Evolutionary conservation across 2,888 invertebrate genomes (phyloP).

Genomic region (Drosophila leonis): DNA sequence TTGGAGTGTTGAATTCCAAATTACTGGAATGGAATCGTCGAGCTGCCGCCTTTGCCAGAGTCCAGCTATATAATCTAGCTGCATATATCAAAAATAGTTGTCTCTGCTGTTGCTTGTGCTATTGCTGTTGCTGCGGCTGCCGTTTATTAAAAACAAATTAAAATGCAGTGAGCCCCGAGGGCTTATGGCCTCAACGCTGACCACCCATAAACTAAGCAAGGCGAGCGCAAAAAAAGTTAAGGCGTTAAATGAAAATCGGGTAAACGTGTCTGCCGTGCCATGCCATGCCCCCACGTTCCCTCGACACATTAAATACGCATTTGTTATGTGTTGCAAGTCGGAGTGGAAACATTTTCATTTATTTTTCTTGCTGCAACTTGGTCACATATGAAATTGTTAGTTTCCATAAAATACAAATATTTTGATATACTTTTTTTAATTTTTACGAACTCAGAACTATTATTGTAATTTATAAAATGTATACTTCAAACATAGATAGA

Average conservation of each 20-base stretch:
- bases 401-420: not conserved
- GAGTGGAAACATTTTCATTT: constrained; percentile 34
- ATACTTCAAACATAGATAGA: not conserved
- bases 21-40: constrained; percentile 63
- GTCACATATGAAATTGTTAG: constrained; percentile 62
- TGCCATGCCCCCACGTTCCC: constrained; percentile 20
- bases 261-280: constrained; percentile 28
- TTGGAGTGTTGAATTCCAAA: constrained; percentile 76
- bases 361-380: constrained; percentile 35
- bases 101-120: constrained; percentile 35
- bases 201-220: constrained; percentile 72
- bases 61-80: constrained; percentile 67
- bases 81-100: constrained; percentile 68
- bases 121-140: constrained; percentile 37
- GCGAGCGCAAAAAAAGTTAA: constrained; percentile 38
- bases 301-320: constrained; percentile 82
- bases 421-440: not conserved
- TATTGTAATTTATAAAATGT: not conserved
- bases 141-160: constrained; percentile 79
- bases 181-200: constrained; percentile 72
- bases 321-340: constrained; percentile 75
- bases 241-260: constrained; percentile 76
- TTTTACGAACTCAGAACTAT: not conserved
- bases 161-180: constrained; percentile 71
- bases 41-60: constrained; percentile 50